These are phyloP conservation scores for Camarhynchus parvulus DNA, from an alignment of 2,113 vertebrate genomes.

Conservation along the genomic window DNA sequence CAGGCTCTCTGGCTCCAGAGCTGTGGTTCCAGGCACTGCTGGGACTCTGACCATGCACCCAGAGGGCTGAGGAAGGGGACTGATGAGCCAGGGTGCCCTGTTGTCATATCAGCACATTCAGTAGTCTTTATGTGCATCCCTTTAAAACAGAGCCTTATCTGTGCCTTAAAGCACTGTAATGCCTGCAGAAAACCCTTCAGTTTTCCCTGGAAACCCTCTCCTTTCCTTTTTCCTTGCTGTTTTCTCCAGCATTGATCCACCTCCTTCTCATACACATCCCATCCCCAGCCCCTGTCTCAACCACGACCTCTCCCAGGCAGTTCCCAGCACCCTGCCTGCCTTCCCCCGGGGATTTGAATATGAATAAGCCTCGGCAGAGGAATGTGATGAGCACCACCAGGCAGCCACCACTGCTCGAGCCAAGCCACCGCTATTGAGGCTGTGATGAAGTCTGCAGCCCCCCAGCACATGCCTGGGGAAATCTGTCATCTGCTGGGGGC, in stretches of 20 bases:
- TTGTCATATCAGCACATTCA: not conserved
- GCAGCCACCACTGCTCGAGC: not conserved
- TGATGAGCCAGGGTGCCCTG: not conserved
- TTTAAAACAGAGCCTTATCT: not conserved
- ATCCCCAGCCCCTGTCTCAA: not conserved
- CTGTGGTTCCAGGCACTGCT: not conserved
- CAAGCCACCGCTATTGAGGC: not conserved
- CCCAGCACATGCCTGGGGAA: not conserved
- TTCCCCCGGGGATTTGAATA: conserved; percentile 58
- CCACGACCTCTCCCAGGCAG: not conserved
- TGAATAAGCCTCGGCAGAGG: conserved; percentile 44
- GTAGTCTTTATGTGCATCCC: not conserved
- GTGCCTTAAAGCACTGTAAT: not conserved
- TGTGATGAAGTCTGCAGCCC: not conserved
- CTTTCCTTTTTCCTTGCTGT: fast-evolving
- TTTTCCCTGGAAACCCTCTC: not conserved
- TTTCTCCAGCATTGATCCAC: not conserved
- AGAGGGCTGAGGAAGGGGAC: not conserved
- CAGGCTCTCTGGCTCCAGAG: not conserved
- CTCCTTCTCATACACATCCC: not conserved
- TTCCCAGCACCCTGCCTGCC: not conserved
- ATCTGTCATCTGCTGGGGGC: not conserved
- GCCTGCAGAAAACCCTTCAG: not conserved
- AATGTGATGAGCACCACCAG: not conserved
- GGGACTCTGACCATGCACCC: not conserved